These are phyloP conservation scores for Lasioglossum lativentre DNA, from an alignment of 2,888 invertebrate genomes.

Conservation along the genomic window DNA sequence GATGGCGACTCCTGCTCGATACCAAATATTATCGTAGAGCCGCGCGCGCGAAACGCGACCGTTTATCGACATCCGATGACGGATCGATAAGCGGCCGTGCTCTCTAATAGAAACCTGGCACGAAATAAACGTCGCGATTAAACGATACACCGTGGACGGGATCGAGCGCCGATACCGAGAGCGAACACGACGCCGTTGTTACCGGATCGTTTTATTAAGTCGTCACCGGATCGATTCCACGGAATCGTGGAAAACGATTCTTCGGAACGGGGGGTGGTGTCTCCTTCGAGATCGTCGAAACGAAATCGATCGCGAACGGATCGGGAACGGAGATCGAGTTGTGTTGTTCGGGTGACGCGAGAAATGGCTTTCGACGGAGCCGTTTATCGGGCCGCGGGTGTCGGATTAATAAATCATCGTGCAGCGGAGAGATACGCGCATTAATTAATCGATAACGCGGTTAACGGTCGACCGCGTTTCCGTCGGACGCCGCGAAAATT, in stretches of 20 bases:
- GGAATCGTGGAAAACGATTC: background rate
- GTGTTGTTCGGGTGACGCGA: background rate
- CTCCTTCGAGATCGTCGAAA: background rate
- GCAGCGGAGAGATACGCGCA: background rate
- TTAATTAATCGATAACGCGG: constrained; percentile 38
- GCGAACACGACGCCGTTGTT: background rate
- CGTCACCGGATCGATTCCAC: background rate
- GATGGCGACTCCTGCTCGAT: background rate
- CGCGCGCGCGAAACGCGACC: background rate
- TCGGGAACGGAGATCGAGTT: background rate
- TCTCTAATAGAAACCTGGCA: background rate
- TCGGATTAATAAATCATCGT: constrained; percentile 34
- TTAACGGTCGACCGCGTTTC: constrained; percentile 1
- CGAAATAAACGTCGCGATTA: constrained; percentile 39
- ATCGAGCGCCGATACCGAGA: background rate
- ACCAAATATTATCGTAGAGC: background rate
- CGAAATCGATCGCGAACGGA: background rate
- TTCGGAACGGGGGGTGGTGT: accelerated
- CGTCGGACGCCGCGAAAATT: constrained; percentile 18
- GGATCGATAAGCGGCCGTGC: constrained; percentile 28
- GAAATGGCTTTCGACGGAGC: constrained; percentile 6
- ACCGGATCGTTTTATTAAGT: background rate
- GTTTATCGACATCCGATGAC: constrained; percentile 41
- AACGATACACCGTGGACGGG: constrained; percentile 5
- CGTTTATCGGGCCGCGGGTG: constrained; percentile 27